Base-by-base conservation (phyloP, 2,888 invertebrate species). In the Folsomia candida region DNA sequence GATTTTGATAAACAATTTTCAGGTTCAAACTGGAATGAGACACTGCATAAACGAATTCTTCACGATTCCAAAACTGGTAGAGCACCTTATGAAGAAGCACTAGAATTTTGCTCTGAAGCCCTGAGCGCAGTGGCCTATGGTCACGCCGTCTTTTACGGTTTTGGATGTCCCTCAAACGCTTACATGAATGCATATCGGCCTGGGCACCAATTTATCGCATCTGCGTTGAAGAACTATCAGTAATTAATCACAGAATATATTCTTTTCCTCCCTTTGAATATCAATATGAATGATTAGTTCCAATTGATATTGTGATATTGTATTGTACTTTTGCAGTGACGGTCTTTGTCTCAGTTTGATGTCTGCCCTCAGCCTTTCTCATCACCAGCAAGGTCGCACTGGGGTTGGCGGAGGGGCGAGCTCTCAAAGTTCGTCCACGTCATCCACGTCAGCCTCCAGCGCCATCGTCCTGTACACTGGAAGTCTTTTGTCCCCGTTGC, bases 11-110 rank as follows among this genome's bases (percentile, higher is more conserved):
- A 9, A 11, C 47, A 47, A 11, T 57, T n/a, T 37, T 67, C 6
- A 76, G 74, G 68, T 22, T 76, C 76, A 20, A 76, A 76, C 68
- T 75, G 75, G 70, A 68, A 72, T 65, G 70, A 74, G 24, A 69
- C 66, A 51, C 25, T 73, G 24, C 72, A 74, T 57, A 69, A 57
- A 29, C 61, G 72, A n/a, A 27, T 51, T 24, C 68, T 76, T 25
- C 76, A 76, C 57, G 76, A 75, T 51, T 6, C 11, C 4, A 51
- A 18, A 22, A 62, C 62, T 2, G 68, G 64, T 26, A 37, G 69
- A 25, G 72, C 73, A 11, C 71, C 75, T 1, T 77, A 73, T 57
- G 77, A 75, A 62, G 77, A 75, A 71, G 75, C 71, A 47, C 47
- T 77, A 51, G 68, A 74, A 37, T 70, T 77, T 47, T 51, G 67